Conservation (phyloP, 2,113 vertebrate genomes). For the Actinemys pallida region DNA sequence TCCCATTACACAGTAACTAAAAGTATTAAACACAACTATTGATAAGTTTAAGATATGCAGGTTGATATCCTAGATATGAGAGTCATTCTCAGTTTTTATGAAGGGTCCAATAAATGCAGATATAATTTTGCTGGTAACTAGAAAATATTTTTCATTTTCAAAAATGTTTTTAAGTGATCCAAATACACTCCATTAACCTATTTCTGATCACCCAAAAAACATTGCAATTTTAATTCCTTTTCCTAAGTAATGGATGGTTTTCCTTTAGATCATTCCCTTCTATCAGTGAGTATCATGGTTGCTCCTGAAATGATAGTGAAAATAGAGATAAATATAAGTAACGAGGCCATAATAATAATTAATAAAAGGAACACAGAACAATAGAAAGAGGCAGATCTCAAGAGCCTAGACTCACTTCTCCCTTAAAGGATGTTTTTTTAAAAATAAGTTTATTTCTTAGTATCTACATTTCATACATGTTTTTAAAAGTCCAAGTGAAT, state of each 20-base stretch:
- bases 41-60: neutral
- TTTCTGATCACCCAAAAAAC: neutral
- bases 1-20: slow-evolving; percentile 53
- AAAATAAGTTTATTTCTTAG: neutral
- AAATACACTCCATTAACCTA: neutral
- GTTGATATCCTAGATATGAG: slow-evolving; percentile 48
- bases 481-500: neutral
- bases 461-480: neutral
- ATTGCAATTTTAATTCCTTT: neutral
- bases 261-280: neutral
- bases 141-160: neutral
- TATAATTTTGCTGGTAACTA: neutral
- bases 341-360: neutral
- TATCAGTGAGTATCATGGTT: accelerated
- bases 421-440: neutral
- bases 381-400: neutral
- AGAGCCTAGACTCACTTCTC: neutral
- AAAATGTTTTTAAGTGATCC: neutral
- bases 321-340: neutral
- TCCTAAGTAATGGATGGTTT: neutral
- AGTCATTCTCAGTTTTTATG: neutral
- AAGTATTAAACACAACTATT: neutral
- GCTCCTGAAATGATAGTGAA: neutral
- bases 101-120: neutral
- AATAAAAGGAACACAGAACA: neutral